Evolutionary conservation across 2,888 invertebrate genomes (phyloP).

Genomic region (Conus canariensis): DNA sequence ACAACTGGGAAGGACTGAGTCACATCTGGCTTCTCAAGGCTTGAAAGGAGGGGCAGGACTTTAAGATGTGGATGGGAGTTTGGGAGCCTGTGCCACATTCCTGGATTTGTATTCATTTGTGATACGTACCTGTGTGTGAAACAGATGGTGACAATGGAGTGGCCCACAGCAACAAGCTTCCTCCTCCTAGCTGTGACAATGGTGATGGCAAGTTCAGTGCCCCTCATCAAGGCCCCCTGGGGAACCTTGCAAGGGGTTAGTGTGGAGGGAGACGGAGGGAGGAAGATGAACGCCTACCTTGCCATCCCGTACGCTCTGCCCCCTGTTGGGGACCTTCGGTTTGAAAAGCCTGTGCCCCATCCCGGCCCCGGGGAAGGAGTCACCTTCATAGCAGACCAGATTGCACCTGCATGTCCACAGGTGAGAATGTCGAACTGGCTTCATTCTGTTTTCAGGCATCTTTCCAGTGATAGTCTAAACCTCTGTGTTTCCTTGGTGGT

Average conservation of each 20-base stretch:
- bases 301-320: constrained; percentile 50
- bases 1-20: no score
- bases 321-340: constrained; percentile 46
- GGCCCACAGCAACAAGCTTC: neutral
- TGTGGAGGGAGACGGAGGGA: constrained; percentile 15
- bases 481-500: no score
- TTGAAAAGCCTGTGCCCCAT: constrained; percentile 44
- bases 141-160: neutral
- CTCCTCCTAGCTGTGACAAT: neutral
- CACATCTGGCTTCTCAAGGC: no score
- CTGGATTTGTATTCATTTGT: no score
- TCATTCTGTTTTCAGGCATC: no score
- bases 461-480: no score
- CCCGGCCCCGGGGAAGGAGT: constrained; percentile 29
- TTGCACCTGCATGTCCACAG: constrained; percentile 23
- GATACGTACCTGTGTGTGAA: neutral
- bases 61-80: no score
- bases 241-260: constrained; percentile 23
- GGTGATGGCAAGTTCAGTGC: neutral
- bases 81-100: no score
- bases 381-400: constrained; percentile 13
- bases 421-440: neutral
- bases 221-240: constrained; percentile 33
- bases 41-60: no score
- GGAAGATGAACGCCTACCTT: constrained; percentile 36